Evolutionary conservation across 2,888 invertebrate genomes (phyloP).

Genomic region (Mallateleia sp.): DNA sequence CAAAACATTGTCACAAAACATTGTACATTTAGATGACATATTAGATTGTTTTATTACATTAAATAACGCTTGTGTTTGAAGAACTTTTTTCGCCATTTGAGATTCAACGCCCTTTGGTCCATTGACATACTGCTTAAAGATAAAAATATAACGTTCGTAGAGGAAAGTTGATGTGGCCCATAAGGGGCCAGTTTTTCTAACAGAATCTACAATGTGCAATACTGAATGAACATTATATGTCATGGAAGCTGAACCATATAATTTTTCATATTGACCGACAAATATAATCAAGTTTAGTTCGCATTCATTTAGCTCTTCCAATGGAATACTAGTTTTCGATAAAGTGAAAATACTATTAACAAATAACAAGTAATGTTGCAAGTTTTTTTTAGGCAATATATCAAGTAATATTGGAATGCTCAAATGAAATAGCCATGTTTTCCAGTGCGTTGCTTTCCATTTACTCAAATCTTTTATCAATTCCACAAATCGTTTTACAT

Average conservation of each 20-base stretch:
- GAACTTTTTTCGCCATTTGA: constrained; percentile 49
- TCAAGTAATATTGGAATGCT: constrained; percentile 1
- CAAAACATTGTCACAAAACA: constrained; percentile 22
- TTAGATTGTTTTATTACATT: neutral
- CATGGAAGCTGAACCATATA: constrained; percentile 65
- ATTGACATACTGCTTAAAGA: constrained; percentile 29
- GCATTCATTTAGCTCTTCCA: constrained; percentile 62
- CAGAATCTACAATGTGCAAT: constrained; percentile 67
- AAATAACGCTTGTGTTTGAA: constrained; percentile 5
- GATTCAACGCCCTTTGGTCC: constrained; percentile 60
- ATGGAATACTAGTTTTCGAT: constrained; percentile 48
- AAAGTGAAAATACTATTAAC: constrained; percentile 28
- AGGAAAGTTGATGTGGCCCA: constrained; percentile 74
- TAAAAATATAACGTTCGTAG: constrained; percentile 65
- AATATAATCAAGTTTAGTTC: constrained; percentile 68
- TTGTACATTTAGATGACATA: neutral
- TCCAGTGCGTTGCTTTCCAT: constrained; percentile 55
- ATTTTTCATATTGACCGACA: constrained; percentile 59
- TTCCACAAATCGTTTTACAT: constrained; percentile 22
- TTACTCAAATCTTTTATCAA: neutral
- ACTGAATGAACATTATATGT: constrained; percentile 77
- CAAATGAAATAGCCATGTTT: constrained; percentile 40
- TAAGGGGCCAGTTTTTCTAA: constrained; percentile 68
- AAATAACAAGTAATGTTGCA: constrained; percentile 22
- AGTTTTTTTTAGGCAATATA: constrained; percentile 5